A percentile compares a stretch with the other conserved stretches of the same genome.
Conservation (phyloP, 2,888 invertebrate genomes). For the Leuctra nigra region DNA sequence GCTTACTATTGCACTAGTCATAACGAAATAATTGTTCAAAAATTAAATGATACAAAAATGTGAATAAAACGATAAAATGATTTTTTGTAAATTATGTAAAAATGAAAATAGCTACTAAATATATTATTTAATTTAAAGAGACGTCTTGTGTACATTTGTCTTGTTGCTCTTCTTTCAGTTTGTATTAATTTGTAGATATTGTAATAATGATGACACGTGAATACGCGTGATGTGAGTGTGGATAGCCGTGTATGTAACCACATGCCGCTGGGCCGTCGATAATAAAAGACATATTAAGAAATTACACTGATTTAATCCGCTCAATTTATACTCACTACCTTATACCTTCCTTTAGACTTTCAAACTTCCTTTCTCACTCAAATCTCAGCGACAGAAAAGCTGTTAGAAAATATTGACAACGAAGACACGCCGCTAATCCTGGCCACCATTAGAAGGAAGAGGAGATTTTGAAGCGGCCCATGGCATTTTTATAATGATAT, state of each 20-base stretch:
- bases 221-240: conserved; percentile 6
- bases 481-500: too few species aligned
- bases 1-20: conserved; percentile 27
- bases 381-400: too few species aligned
- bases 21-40: conserved; percentile 23
- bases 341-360: background rate
- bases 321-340: too few species aligned
- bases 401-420: too few species aligned
- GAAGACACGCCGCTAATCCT: too few species aligned
- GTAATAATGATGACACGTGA: conserved; percentile 14
- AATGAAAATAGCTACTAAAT: background rate
- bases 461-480: too few species aligned
- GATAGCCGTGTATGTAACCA: background rate
- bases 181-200: conserved; percentile 18
- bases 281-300: conserved; percentile 19
- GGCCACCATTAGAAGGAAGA: too few species aligned
- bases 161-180: background rate
- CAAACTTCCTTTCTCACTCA: background rate
- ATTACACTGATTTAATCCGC: background rate
- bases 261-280: background rate
- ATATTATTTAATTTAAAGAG: background rate
- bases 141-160: background rate
- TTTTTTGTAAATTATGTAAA: background rate
- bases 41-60: conserved; percentile 1
- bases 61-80: background rate